phyloP scores from a whole-genome alignment of 2,888 invertebrate genomes.

The Cheilosia impressa region DNA sequence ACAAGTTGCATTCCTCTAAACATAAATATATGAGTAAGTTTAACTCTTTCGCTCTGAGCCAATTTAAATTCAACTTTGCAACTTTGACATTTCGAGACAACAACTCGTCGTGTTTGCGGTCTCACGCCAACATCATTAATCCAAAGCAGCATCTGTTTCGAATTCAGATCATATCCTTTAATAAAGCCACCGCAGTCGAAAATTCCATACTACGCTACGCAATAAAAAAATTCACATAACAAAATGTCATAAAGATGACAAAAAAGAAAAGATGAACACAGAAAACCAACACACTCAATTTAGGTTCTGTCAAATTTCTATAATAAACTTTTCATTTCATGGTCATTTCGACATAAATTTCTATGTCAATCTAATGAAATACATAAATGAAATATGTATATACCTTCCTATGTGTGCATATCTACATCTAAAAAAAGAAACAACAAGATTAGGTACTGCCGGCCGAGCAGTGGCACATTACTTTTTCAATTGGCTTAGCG shows the following conservation, averaged over 20 bases:
- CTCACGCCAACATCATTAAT: slow-evolving; percentile 13
- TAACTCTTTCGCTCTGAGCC: too few relatives aligned
- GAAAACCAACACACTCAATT: slow-evolving; percentile 7
- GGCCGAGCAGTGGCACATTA: not conserved
- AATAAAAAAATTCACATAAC: not conserved
- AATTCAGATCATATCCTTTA: not conserved
- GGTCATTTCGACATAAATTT: slow-evolving; percentile 49
- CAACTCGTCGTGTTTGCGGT: not conserved
- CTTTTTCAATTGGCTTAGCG: slow-evolving; percentile 29
- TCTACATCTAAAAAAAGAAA: not conserved
- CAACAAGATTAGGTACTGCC: not conserved
- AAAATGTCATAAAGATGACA: slow-evolving; percentile 13
- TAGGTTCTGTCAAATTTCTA: slow-evolving; percentile 13
- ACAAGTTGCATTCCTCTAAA: too few relatives aligned
- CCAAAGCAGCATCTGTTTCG: slow-evolving; percentile 20
- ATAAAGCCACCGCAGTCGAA: not conserved
- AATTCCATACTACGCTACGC: not conserved
- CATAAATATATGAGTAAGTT: too few relatives aligned
- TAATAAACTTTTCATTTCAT: slow-evolving; percentile 9
- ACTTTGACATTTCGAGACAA: not conserved
- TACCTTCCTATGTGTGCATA: too few relatives aligned
- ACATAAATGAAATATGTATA: too few relatives aligned
- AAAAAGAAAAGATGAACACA: not conserved
- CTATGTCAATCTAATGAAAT: slow-evolving; percentile 52
- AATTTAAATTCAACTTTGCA: not conserved